Conservation (phyloP, 1,140 invertebrate genomes). For the Maconellicoccus hirsutus region DNA sequence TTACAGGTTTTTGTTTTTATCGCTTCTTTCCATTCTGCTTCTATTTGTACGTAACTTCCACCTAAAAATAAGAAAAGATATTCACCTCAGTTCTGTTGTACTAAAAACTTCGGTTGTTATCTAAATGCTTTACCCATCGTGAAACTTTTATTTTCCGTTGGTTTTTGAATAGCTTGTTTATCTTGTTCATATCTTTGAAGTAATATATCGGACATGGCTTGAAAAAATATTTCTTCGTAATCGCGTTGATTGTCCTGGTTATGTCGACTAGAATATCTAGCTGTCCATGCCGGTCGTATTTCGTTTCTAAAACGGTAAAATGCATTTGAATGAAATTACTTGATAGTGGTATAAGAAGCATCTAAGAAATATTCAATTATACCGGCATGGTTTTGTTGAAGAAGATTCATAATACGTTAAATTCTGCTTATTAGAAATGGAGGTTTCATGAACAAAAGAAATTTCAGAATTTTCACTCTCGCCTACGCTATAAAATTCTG, state of each 20-base stretch:
- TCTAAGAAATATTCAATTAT: not conserved
- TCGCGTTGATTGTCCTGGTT: conserved; percentile 75
- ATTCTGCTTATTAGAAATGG: not conserved
- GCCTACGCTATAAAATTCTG: conserved; percentile 1
- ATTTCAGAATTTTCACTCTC: conserved; percentile 11
- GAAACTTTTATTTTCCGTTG: not conserved
- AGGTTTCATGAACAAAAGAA: not conserved
- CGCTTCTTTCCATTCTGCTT: conserved; percentile 8
- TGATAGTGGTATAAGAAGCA: too few relatives aligned
- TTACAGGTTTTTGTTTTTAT: not conserved
- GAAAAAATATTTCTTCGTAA: conserved; percentile 58
- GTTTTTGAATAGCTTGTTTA: not conserved
- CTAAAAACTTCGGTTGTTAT: not conserved
- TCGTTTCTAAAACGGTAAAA: not conserved
- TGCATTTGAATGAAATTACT: too few relatives aligned
- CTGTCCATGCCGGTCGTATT: conserved; percentile 43
- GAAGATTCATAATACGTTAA: not conserved
- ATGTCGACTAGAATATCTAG: conserved; percentile 56
- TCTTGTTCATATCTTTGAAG: not conserved
- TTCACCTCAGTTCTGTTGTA: not conserved
- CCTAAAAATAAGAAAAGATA: not conserved
- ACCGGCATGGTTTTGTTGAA: not conserved
- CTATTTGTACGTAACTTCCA: conserved; percentile 1
- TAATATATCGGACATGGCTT: conserved; percentile 8
- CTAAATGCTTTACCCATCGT: not conserved